Percentiles rank a stretch among this genome's conserved stretches.
These are phyloP conservation scores for Thalpophila matura DNA, from an alignment of 2,888 invertebrate species.

Conservation along the genomic window DNA sequence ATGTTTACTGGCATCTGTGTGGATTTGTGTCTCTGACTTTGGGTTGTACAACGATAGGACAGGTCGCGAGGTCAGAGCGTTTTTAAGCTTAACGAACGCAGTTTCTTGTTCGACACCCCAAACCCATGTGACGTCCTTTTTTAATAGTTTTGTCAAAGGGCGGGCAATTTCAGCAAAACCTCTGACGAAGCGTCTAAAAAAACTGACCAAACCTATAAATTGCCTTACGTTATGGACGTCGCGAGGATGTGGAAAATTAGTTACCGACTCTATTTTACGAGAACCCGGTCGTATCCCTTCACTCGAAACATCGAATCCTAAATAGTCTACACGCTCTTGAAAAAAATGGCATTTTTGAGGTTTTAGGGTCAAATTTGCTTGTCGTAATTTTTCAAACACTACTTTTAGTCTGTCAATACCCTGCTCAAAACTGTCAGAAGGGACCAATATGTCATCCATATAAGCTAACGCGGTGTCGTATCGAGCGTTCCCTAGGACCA, in stretches of 20 bases:
- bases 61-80: background rate
- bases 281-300: conserved; percentile 24
- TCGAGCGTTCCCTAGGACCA: conserved; percentile 13
- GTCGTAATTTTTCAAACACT: background rate
- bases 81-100: conserved; percentile 9
- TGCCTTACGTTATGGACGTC: conserved; percentile 7
- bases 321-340: background rate
- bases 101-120: conserved; percentile 1
- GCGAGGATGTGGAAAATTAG: background rate
- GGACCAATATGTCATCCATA: conserved; percentile 15
- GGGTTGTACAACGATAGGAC: conserved; percentile 12
- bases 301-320: conserved; percentile 18
- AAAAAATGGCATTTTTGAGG: conserved; percentile 20
- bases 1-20: conserved; percentile 16
- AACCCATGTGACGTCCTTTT: background rate
- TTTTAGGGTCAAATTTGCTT: conserved; percentile 15
- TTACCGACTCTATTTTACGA: background rate
- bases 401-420: background rate
- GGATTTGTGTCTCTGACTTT: conserved; percentile 6
- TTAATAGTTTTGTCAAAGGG: conserved; percentile 10
- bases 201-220: conserved; percentile 15
- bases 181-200: conserved; percentile 27
- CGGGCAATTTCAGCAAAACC: conserved; percentile 15
- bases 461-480: conserved; percentile 25
- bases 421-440: background rate